Percentiles rank a stretch among this genome's conserved stretches.
Conservation (phyloP, 1,140 invertebrate species). For the Polypedilum vanderplanki region DNA sequence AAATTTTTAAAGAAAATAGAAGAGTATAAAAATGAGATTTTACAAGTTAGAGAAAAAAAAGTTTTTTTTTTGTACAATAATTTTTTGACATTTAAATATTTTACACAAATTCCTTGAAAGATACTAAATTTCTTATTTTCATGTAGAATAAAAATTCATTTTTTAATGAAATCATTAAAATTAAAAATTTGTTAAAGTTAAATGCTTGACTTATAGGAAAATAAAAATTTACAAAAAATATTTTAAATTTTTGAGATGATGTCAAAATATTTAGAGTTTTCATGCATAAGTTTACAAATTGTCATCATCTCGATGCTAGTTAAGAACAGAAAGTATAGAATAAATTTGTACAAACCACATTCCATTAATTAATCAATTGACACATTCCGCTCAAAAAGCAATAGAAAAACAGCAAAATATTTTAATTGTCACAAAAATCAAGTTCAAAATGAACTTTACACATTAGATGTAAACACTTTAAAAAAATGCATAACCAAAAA, state of each 20-base stretch:
- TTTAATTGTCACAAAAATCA: constrained; percentile 6
- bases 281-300: constrained; percentile 3
- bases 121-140: too few species aligned
- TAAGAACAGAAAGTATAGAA: neutral
- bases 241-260: neutral
- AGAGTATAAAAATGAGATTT: too few species aligned
- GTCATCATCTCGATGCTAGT: neutral
- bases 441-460: neutral
- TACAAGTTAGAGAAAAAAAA: too few species aligned
- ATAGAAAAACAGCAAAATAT: neutral
- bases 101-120: too few species aligned
- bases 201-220: neutral
- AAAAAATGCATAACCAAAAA: neutral
- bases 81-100: too few species aligned
- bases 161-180: too few species aligned
- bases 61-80: too few species aligned
- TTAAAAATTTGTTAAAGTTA: too few species aligned
- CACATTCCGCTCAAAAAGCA: constrained; percentile 8
- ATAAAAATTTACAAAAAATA: neutral
- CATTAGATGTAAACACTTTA: neutral
- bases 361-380: neutral
- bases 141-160: too few species aligned
- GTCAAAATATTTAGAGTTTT: neutral
- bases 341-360: neutral
- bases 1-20: too few species aligned